Percentiles rank a stretch among this genome's conserved stretches.
These are phyloP conservation scores for Plusia festucae DNA, from an alignment of 2,888 invertebrate genomes.

Conservation along the genomic window DNA sequence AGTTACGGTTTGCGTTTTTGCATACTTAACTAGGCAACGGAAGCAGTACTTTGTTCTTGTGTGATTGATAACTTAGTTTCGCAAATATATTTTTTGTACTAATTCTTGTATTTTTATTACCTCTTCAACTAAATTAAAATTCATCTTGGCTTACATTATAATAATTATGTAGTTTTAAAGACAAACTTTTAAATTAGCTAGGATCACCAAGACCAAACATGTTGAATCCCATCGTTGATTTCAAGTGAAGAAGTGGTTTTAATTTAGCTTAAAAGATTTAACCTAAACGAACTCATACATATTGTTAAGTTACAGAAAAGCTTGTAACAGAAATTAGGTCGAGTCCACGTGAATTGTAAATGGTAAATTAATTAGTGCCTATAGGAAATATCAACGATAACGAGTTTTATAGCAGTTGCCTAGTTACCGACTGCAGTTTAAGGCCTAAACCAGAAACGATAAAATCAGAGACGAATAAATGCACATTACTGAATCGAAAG, in stretches of 20 bases:
- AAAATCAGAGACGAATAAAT: not conserved
- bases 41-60: not conserved
- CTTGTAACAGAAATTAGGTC: not conserved
- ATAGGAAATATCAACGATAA: not conserved
- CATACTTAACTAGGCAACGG: not conserved
- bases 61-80: slow-evolving; percentile 2
- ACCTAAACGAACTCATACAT: too few relatives aligned
- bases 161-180: too few relatives aligned
- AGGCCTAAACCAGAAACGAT: not conserved
- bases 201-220: too few relatives aligned
- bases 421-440: not conserved
- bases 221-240: too few relatives aligned
- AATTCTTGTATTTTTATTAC: not conserved
- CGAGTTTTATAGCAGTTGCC: slow-evolving; percentile 2
- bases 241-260: too few relatives aligned
- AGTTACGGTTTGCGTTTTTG: not conserved
- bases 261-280: too few relatives aligned
- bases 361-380: not conserved
- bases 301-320: too few relatives aligned
- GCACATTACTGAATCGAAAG: not conserved
- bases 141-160: too few relatives aligned
- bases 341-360: not conserved
- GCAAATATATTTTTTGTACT: slow-evolving; percentile 7
- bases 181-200: too few relatives aligned
- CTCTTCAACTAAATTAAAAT: not conserved